These are phyloP conservation scores for Eira barbara DNA, from an alignment of 2,113 vertebrate genomes.

Conservation along the genomic window DNA sequence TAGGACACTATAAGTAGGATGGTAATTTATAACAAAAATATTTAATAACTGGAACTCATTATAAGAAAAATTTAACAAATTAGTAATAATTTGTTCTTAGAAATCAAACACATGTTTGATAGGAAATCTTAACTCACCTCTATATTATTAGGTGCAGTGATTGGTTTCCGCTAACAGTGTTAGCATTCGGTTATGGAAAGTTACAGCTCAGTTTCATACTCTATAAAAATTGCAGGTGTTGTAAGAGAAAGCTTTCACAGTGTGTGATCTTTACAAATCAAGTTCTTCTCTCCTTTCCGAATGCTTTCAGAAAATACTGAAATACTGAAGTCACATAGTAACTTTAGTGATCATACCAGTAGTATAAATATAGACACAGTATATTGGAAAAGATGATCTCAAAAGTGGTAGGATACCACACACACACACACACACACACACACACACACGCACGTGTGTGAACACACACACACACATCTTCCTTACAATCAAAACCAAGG, in stretches of 20 bases:
- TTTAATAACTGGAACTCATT: background rate
- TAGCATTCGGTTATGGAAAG: background rate
- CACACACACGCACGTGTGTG: background rate
- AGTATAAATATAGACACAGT: background rate
- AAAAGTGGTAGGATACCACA: background rate
- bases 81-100: background rate
- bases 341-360: background rate
- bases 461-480: background rate
- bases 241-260: background rate
- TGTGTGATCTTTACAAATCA: background rate
- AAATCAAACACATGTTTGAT: background rate
- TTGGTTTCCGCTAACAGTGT: background rate
- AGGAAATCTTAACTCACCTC: background rate
- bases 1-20: background rate
- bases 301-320: background rate
- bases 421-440: background rate
- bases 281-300: background rate
- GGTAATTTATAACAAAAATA: background rate
- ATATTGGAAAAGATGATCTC: background rate
- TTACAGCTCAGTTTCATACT: background rate
- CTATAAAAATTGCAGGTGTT: background rate
- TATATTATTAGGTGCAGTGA: background rate
- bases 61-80: background rate
- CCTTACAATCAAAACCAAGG: background rate
- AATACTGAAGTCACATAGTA: background rate